Base-by-base conservation (phyloP, 1,140 invertebrate genomes). In the Pachypsylla venusta region DNA sequence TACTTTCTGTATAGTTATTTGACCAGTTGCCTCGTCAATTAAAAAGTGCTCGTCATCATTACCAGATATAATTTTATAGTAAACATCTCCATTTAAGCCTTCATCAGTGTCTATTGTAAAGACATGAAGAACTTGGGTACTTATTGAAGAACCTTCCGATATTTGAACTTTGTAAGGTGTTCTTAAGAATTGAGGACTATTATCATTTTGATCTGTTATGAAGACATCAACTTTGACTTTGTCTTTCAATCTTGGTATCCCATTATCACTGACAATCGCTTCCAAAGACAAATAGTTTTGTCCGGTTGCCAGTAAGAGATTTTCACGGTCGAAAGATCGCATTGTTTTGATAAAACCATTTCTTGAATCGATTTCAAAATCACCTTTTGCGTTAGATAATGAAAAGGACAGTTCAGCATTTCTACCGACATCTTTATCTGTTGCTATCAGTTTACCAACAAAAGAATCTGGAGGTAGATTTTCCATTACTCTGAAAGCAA, bases 351-450 rank as follows among this genome's bases (percentile, higher is more conserved):
- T 85, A 67, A 95, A 94, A 4, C 93, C 93, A 70, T 91, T 95
- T 67, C 87, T 81, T 0, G 88, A 83, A 69, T 94, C 88, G 30
- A 98, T 85, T 5, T 77, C 77, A 68, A 97, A 97, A 67, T 93
- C 88, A 63, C 79, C 80, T 69, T 90, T 86, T 1, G 80, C 79
- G 3, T 76, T 73, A 0, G 84, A 78, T 22, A 96, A 74, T 10
- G 84, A 87, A 69, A 89, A 98, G 25, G 85, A 89, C 12, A 97
- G 75, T 69, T 93, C 89, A 0, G 91, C 92, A 72, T 97, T 96
- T 19, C 85, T 76, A 0, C 90, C 92, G 53, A 89, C 85, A 71
- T 97, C 94, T 25, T 77, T 77, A 72, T 98, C 94, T n/a, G 79
- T 81, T 0, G 94, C 93, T 16, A 81, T 81, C 54, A 98, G 72